Evolutionary conservation across 2,888 invertebrate species (phyloP).

Genomic region (Dynastes maya): DNA sequence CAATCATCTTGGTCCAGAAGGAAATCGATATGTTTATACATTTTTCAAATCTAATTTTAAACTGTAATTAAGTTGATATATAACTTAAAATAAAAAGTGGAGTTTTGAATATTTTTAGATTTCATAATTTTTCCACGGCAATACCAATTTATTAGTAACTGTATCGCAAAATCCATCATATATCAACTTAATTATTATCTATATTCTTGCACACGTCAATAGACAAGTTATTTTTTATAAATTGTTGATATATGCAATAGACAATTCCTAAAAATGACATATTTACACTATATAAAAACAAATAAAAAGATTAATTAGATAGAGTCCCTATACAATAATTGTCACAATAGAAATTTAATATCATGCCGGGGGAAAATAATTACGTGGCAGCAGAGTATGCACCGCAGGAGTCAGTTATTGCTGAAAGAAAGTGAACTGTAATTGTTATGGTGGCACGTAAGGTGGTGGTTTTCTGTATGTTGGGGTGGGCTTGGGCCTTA

Average conservation of each 20-base stretch:
- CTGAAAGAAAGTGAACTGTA: constrained; percentile 67
- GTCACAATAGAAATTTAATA: constrained; percentile 41
- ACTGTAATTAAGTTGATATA: constrained; percentile 23
- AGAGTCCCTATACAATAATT: constrained; percentile 40
- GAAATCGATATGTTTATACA: constrained; percentile 47
- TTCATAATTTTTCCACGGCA: not conserved
- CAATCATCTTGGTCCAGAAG: constrained; percentile 46
- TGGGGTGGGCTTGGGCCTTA: constrained; percentile 88
- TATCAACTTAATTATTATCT: constrained; percentile 7
- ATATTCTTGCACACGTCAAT: constrained; percentile 24
- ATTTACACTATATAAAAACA: constrained; percentile 45
- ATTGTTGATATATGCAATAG: constrained; percentile 23
- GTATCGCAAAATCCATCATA: not conserved
- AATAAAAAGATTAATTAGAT: constrained; percentile 24
- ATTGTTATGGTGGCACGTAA: constrained; percentile 94
- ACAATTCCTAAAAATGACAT: constrained; percentile 31
- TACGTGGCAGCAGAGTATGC: constrained; percentile 36
- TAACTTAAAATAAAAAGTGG: not conserved
- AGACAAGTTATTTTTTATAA: not conserved
- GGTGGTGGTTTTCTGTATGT: constrained; percentile 97
- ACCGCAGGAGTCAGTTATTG: constrained; percentile 60
- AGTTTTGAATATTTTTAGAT: too few species aligned
- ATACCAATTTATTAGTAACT: not conserved
- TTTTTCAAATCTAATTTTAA: constrained; percentile 20
- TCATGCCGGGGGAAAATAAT: constrained; percentile 35